Percentiles rank a stretch among this genome's conserved stretches.
Evolutionary conservation across 2,113 vertebrate species (phyloP).

Genomic region (Gila orcuttii): DNA sequence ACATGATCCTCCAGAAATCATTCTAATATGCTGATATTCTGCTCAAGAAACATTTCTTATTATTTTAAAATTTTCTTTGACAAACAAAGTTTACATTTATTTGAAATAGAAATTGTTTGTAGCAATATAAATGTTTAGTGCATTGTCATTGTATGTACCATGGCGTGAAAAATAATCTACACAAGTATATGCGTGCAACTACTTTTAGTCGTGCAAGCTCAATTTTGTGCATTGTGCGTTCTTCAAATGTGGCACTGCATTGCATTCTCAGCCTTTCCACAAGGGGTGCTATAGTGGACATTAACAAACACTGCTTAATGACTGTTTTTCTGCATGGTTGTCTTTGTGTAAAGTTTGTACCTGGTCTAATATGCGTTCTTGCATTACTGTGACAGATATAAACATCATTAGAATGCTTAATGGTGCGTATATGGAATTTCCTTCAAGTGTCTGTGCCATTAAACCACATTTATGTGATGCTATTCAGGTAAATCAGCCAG

Average conservation of each 20-base stretch:
- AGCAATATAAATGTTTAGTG: background rate
- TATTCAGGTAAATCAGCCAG: background rate
- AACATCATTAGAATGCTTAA: conserved; percentile 18
- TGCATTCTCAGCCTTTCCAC: background rate
- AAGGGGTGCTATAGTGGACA: background rate
- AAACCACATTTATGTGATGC: background rate
- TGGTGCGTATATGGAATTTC: background rate
- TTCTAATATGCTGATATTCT: too few species aligned
- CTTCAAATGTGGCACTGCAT: background rate
- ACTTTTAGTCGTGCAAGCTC: background rate
- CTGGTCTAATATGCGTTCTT: background rate
- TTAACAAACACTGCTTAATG: background rate
- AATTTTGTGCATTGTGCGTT: background rate
- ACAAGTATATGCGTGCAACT: background rate
- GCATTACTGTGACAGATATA: background rate
- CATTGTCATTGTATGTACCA: background rate
- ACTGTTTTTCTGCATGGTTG: background rate
- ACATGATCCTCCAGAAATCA: background rate
- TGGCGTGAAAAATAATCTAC: background rate
- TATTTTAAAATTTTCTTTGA: background rate
- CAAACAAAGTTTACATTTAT: background rate
- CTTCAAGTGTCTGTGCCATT: background rate
- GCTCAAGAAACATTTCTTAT: too few species aligned
- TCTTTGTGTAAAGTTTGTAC: background rate
- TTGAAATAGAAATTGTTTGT: background rate